Evolutionary conservation across 2,113 vertebrate species (phyloP).

Genomic region (Cathartes aura): DNA sequence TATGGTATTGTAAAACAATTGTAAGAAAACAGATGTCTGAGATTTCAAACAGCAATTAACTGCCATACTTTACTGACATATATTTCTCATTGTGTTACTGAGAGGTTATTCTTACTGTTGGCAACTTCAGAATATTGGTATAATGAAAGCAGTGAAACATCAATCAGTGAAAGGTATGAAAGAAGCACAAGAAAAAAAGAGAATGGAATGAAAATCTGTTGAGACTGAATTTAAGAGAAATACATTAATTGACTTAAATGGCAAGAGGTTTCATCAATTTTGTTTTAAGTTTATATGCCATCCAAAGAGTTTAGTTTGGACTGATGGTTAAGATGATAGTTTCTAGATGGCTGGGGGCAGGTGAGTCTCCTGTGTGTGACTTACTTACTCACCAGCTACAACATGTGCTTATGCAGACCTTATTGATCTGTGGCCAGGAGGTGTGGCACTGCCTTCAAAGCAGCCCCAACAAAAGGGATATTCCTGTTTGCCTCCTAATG

Average conservation of each 20-base stretch:
- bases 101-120: constrained; percentile 1
- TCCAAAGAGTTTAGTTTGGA: not conserved
- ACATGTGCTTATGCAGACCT: not conserved
- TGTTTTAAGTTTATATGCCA: not conserved
- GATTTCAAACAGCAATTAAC: constrained; percentile 53
- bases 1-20: constrained; percentile 35
- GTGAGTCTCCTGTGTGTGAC: not conserved
- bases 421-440: not conserved
- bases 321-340: not conserved
- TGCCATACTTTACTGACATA: not conserved
- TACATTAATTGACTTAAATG: not conserved
- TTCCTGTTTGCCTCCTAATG: not conserved
- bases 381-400: not conserved
- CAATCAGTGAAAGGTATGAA: not conserved
- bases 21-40: constrained; percentile 44
- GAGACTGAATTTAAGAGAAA: not conserved
- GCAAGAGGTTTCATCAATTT: not conserved
- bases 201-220: not conserved
- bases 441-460: not conserved
- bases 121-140: not conserved
- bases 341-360: not conserved
- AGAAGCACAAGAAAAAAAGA: not conserved
- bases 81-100: constrained; percentile 9
- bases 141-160: constrained; percentile 26
- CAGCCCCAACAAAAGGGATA: not conserved